Evolutionary conservation across 2,797 vertebrate species (phyloP).

Genomic region (Xerus rutilus): DNA sequence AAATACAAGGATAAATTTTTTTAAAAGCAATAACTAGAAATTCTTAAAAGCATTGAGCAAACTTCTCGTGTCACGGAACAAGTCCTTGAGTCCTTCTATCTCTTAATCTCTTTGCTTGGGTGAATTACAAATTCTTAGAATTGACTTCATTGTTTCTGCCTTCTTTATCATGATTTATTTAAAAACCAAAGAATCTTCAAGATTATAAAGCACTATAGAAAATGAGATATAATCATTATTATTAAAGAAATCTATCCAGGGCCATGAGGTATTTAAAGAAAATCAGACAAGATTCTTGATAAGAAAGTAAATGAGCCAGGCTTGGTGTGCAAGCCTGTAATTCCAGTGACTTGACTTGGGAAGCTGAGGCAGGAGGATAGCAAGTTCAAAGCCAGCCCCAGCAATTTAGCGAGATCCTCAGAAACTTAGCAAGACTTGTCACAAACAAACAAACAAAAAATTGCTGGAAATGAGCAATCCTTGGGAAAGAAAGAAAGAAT

Average conservation of each 20-base stretch:
- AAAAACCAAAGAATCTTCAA: neutral
- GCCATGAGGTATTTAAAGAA: neutral
- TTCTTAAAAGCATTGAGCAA: neutral
- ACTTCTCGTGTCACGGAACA: neutral
- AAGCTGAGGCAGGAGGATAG: too few relatives aligned
- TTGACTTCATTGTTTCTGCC: neutral
- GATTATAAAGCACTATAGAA: neutral
- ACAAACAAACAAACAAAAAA: too few relatives aligned
- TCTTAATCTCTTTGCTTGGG: neutral
- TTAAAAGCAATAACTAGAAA: neutral
- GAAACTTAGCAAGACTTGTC: too few relatives aligned
- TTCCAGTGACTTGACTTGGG: too few relatives aligned
- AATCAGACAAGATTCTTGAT: neutral
- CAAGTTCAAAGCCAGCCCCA: too few relatives aligned
- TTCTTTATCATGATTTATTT: neutral
- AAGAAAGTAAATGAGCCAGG: neutral
- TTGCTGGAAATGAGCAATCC: too few relatives aligned
- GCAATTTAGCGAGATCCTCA: too few relatives aligned
- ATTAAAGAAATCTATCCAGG: neutral
- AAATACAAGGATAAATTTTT: neutral
- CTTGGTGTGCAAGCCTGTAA: too few relatives aligned
- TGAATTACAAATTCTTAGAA: neutral
- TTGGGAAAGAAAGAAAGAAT: too few relatives aligned
- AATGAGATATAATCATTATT: neutral
- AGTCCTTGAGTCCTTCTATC: neutral